These are phyloP conservation scores for Dolomedes plantarius DNA, from an alignment of 2,888 invertebrate species.

Conservation along the genomic window DNA sequence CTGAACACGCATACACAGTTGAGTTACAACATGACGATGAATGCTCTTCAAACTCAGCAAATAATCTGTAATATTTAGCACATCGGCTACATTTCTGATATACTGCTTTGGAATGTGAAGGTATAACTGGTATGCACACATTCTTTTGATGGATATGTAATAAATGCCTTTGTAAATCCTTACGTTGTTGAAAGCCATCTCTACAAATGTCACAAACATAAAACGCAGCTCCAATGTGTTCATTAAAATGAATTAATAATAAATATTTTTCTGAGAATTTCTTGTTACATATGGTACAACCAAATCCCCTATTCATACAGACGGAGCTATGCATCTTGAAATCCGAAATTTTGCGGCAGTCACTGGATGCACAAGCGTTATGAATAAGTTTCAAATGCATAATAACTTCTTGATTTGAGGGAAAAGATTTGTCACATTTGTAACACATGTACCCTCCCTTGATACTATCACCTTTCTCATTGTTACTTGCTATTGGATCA, in stretches of 20 bases:
- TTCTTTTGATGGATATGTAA: background rate
- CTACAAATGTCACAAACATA: background rate
- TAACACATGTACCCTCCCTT: background rate
- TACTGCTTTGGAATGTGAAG: background rate
- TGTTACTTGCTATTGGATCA: no score
- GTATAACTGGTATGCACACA: background rate
- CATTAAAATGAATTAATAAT: background rate
- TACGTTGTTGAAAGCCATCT: background rate
- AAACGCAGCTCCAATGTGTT: background rate
- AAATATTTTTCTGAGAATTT: background rate
- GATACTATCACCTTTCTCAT: no score
- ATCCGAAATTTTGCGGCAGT: background rate
- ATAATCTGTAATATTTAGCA: background rate
- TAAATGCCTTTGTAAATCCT: background rate
- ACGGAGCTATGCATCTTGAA: background rate
- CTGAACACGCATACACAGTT: background rate
- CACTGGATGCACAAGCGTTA: background rate
- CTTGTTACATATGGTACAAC: background rate
- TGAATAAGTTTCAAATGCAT: background rate
- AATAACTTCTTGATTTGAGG: background rate
- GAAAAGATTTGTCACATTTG: background rate
- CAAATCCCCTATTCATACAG: background rate
- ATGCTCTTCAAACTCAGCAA: background rate
- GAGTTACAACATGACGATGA: background rate
- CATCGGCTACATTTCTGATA: background rate